A percentile compares a stretch with the other conserved stretches of the same genome.
phyloP scores from a whole-genome alignment of 2,888 invertebrate species.

The Octodonta nipae region DNA sequence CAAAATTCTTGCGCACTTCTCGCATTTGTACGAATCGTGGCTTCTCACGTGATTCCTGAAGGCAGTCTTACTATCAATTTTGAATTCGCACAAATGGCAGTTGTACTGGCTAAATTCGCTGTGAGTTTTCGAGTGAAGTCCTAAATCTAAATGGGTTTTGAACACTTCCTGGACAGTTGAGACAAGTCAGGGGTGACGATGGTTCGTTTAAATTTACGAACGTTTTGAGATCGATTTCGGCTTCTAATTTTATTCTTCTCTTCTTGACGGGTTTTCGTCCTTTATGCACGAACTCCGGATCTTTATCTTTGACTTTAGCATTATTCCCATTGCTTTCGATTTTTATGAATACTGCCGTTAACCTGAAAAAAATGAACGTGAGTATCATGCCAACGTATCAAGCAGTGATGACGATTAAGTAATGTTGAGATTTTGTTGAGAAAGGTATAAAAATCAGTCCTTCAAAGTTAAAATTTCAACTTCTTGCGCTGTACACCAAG shows the following conservation, averaged over 20 bases:
- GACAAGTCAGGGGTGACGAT: slow-evolving; percentile 37
- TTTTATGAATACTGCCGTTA: too few species aligned
- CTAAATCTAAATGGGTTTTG: slow-evolving; percentile 30
- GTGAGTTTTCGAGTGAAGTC: slow-evolving; percentile 27
- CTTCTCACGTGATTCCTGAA: slow-evolving; percentile 24
- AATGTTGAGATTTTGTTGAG: too few species aligned
- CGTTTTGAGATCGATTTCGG: slow-evolving; percentile 4
- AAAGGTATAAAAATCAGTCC: too few species aligned
- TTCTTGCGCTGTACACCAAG: too few species aligned
- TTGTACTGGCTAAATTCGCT: slow-evolving; percentile 23
- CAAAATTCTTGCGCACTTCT: slow-evolving; percentile 21
- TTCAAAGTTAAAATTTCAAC: too few species aligned
- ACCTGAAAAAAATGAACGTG: too few species aligned
- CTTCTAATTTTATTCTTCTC: slow-evolving; percentile 23
- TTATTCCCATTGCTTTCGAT: neutral
- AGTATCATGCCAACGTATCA: too few species aligned
- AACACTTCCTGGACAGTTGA: slow-evolving; percentile 41
- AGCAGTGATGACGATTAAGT: too few species aligned
- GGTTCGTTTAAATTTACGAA: slow-evolving; percentile 21
- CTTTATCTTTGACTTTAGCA: neutral
- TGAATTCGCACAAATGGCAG: slow-evolving; percentile 27
- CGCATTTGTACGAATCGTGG: slow-evolving; percentile 23
- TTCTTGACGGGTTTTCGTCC: slow-evolving; percentile 5
- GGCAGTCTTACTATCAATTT: slow-evolving; percentile 19
- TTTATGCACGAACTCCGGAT: neutral